Conservation (phyloP, 2,797 vertebrate species). For the Pseudochromis fuscus region DNA sequence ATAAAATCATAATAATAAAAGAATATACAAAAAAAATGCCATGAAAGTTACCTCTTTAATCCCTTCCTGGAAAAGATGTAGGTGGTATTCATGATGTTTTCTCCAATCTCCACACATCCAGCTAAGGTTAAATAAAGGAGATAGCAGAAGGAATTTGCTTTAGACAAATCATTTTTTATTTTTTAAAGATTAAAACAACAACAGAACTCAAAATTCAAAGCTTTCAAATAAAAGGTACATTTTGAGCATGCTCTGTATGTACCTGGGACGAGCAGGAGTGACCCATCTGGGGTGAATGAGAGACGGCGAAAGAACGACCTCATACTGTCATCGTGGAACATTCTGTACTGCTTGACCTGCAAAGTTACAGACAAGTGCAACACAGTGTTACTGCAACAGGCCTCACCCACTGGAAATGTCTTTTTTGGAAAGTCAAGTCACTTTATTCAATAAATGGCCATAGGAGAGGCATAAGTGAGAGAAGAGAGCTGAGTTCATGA, state of each 20-base stretch:
- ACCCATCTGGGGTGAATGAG: slow-evolving; percentile 96
- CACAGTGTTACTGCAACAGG: neutral
- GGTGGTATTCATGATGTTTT: slow-evolving; percentile 94
- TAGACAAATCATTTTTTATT: neutral
- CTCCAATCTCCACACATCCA: slow-evolving; percentile 95
- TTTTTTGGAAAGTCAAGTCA: neutral
- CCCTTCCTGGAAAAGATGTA: slow-evolving; percentile 95
- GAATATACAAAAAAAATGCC: too few species aligned
- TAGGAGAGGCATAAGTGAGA: neutral
- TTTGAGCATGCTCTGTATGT: neutral
- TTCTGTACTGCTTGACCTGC: slow-evolving; percentile 92
- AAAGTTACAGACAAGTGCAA: slow-evolving; percentile 5
- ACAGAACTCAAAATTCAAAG: neutral
- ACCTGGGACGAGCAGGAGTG: slow-evolving; percentile 94
- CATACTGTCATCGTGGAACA: slow-evolving; percentile 99
- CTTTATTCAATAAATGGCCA: neutral
- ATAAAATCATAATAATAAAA: too few species aligned
- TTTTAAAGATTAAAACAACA: neutral
- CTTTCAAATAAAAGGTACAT: neutral
- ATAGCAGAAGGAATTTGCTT: neutral
- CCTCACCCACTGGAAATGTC: neutral
- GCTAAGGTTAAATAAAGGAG: slow-evolving; percentile 79
- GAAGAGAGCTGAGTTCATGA: too few species aligned
- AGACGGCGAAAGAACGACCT: slow-evolving; percentile 97
- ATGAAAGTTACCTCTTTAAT: slow-evolving; percentile 89